These are phyloP conservation scores for Gymnothorax reevesii DNA, from an alignment of 2,797 vertebrate species.

Conservation along the genomic window DNA sequence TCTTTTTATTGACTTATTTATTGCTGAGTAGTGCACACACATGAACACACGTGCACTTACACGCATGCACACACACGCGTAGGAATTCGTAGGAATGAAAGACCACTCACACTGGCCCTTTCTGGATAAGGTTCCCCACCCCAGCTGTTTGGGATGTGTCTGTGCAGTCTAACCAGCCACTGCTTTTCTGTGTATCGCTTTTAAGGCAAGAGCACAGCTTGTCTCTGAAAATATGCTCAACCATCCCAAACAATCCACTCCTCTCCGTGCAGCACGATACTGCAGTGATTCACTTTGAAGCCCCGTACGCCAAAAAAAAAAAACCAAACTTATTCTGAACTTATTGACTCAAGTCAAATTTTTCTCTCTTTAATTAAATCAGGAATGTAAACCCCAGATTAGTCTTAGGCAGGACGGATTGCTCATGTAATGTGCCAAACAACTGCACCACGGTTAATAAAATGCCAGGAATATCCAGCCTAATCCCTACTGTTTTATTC, in stretches of 20 bases:
- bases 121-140: too few relatives aligned
- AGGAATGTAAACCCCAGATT: slow-evolving; percentile 14
- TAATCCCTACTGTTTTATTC: background rate
- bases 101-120: too few relatives aligned
- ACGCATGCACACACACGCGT: slow-evolving; percentile 17
- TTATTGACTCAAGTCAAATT: background rate
- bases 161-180: background rate
- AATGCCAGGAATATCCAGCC: background rate
- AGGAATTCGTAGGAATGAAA: too few relatives aligned
- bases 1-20: too few relatives aligned
- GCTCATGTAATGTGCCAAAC: background rate
- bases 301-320: background rate
- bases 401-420: slow-evolving; percentile 22
- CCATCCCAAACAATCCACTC: background rate
- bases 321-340: background rate
- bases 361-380: slow-evolving; percentile 13
- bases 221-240: background rate
- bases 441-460: background rate
- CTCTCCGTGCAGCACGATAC: background rate
- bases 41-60: slow-evolving; percentile 22
- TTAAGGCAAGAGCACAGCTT: background rate
- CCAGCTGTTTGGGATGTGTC: background rate
- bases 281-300: background rate
- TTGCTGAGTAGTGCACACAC: background rate
- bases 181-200: background rate